phyloP scores from a whole-genome alignment of 2,888 invertebrate species.

The Phaonia tiefii region DNA sequence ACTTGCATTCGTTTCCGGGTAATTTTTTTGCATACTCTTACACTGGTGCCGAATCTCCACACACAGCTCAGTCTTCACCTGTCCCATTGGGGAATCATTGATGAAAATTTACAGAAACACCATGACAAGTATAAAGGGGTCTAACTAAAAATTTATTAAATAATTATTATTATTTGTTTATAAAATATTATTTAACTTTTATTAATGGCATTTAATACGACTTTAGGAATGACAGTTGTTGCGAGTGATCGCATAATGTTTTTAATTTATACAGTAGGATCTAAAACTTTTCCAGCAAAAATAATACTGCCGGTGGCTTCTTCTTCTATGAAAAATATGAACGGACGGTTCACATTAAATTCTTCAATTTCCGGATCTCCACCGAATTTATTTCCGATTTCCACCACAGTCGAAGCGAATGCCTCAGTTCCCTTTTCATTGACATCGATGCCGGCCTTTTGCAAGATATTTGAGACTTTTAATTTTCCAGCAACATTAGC shows the following conservation, averaged over 20 bases:
- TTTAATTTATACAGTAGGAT: constrained; percentile 81
- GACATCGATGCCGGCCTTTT: constrained; percentile 88
- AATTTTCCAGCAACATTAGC: constrained; percentile 83
- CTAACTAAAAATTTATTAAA: too few relatives aligned
- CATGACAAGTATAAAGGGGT: too few relatives aligned
- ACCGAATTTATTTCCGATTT: constrained; percentile 84
- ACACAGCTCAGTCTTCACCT: too few relatives aligned
- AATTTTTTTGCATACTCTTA: too few relatives aligned
- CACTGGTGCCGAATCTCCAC: too few relatives aligned
- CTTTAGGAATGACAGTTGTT: too few relatives aligned
- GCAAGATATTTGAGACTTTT: constrained; percentile 86
- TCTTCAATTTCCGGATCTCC: constrained; percentile 82
- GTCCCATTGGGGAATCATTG: too few relatives aligned
- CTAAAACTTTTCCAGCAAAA: constrained; percentile 87
- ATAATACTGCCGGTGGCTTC: constrained; percentile 87
- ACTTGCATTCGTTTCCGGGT: too few relatives aligned
- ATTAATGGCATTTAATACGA: too few relatives aligned
- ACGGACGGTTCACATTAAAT: constrained; percentile 88
- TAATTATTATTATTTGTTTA: too few relatives aligned
- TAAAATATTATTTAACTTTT: too few relatives aligned
- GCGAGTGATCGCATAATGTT: background rate
- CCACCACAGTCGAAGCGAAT: constrained; percentile 84
- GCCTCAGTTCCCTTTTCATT: constrained; percentile 88
- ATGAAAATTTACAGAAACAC: too few relatives aligned
- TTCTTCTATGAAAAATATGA: constrained; percentile 90